Base-by-base conservation (phyloP, 2,888 invertebrate species). In the Apodemia zela region DNA sequence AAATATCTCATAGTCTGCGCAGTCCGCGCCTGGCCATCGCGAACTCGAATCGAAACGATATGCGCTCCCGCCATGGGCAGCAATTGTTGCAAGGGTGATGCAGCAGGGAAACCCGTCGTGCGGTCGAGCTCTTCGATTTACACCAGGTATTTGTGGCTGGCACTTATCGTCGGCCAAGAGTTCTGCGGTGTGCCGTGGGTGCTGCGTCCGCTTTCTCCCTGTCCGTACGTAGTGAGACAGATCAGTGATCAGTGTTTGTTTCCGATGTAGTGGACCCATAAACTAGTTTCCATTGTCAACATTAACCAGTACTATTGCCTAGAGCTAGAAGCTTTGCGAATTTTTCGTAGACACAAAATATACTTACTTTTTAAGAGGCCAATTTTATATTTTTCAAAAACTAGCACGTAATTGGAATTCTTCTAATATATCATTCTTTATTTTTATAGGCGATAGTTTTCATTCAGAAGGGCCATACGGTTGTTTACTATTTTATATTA, bases 61-160 rank as follows among this genome's bases (percentile, higher is more conserved):
- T 89, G 89, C 76, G 84, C 85, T 79, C 82, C 77, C 81, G 80
- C 75, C 71, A 93, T 93, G 93, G 93, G 93, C 78, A 93, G 92
- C 82, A 93, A 93, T 80, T 93, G 93, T 85, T 93, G 93, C 83
- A 93, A 93, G 79, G 92, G 92, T 78, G 92, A 92, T 79, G 87
- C 92, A 69, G 87, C 89, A 71, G 84, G 84, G 73, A 80, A 85
- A 71, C 86, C 89, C 64, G 74, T 87, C 75, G 82, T 87, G 74
- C 80, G 87, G 73, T 84, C 90, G 68, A 80, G 80, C 73, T 89
- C 92, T 63, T 92, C 92, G 63, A 87, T 86, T 73, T 92, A 92
- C 86, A 84, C 78, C 87, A 92, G 92, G 92, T 92, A 90, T 80
- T 82, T 86, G 77, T 79, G 81, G 84, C 78, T 87, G 81, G 79